A percentile compares a stretch with the other conserved stretches of the same genome.
Conservation (phyloP, 2,797 vertebrate genomes). For the Pyrocephalus nanus region DNA sequence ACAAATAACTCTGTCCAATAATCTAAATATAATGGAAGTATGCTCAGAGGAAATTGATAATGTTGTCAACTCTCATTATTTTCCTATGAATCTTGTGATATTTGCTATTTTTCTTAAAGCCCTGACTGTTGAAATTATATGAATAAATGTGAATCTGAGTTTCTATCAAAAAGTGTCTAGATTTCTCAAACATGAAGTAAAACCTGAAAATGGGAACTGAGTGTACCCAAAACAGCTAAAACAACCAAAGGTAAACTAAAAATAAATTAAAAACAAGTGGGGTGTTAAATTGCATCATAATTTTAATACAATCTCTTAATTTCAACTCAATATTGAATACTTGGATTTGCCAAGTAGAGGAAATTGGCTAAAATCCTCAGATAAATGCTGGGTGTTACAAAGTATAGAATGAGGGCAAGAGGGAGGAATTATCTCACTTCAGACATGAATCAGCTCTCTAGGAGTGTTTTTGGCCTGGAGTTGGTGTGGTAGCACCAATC, state of each 20-base stretch:
- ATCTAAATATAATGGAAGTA: slow-evolving; percentile 7
- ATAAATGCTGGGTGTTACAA: not conserved
- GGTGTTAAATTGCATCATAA: not conserved
- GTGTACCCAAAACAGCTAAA: not conserved
- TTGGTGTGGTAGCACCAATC: not conserved
- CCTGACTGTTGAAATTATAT: not conserved
- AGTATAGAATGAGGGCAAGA: not conserved
- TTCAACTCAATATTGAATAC: not conserved
- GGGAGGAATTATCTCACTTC: not conserved
- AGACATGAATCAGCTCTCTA: not conserved
- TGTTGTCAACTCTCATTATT: slow-evolving; percentile 9
- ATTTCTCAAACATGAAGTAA: not conserved
- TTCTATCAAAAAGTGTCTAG: not conserved
- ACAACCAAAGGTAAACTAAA: not conserved
- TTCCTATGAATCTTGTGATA: slow-evolving; percentile 19
- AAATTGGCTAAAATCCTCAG: not conserved
- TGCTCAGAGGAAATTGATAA: slow-evolving; percentile 5
- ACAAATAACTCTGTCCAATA: slow-evolving; percentile 14
- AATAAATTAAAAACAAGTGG: not conserved
- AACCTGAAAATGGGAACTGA: not conserved
- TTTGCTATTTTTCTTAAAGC: slow-evolving; percentile 41
- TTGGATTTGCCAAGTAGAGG: not conserved
- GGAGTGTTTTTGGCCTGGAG: not conserved
- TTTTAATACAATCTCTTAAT: not conserved
- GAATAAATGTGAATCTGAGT: not conserved